Evolutionary conservation across 2,888 invertebrate genomes (phyloP).

Genomic region (Chymomyza procnemis): DNA sequence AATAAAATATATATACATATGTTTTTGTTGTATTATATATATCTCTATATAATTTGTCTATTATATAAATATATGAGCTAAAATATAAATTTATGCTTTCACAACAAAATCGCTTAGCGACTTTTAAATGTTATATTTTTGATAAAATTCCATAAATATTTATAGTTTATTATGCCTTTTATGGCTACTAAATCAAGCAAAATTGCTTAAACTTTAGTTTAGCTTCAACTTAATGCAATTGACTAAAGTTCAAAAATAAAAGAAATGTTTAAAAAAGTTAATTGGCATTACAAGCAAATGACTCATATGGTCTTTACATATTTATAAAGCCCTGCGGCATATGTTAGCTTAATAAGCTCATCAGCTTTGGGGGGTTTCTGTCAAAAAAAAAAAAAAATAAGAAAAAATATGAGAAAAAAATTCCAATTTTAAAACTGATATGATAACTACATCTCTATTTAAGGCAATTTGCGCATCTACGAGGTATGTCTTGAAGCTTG

Average conservation of each 20-base stretch:
- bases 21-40: too few species aligned
- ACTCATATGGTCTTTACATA: slow-evolving; percentile 38
- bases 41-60: not conserved
- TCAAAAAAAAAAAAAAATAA: not conserved
- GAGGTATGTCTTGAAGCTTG: slow-evolving; percentile 27
- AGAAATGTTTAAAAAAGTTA: not conserved
- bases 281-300: slow-evolving; percentile 35
- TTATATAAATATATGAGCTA: not conserved
- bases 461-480: slow-evolving; percentile 40
- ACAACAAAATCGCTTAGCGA: not conserved
- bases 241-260: too few species aligned
- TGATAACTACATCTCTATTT: slow-evolving; percentile 35
- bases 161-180: not conserved
- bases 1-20: slow-evolving; percentile 1
- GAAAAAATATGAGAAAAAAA: too few species aligned
- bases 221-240: not conserved
- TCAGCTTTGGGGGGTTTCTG: slow-evolving; percentile 29
- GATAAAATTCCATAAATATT: not conserved
- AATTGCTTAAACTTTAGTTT: not conserved
- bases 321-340: slow-evolving; percentile 3
- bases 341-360: slow-evolving; percentile 45
- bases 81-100: not conserved
- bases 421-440: slow-evolving; percentile 12
- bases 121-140: not conserved
- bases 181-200: not conserved